phyloP scores from a whole-genome alignment of 2,113 vertebrate species.

The Hyla sarda region DNA sequence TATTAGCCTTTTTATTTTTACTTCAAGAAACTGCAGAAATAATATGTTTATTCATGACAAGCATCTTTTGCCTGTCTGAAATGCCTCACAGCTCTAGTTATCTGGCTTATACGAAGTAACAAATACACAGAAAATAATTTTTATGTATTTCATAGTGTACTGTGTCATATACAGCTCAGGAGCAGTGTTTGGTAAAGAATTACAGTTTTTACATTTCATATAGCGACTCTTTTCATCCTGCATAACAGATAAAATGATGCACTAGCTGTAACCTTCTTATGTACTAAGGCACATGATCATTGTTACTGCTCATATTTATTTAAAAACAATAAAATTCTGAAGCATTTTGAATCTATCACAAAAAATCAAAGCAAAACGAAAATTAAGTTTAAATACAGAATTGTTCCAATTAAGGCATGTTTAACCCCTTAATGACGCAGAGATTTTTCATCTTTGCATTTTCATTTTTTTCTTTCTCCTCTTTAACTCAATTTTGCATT shows the following conservation, averaged over 20 bases:
- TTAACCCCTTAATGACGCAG: too few species aligned
- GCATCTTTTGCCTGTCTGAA: conserved; percentile 50
- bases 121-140: conserved; percentile 37
- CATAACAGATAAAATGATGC: background rate
- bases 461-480: too few species aligned
- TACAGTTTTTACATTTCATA: conserved; percentile 12
- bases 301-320: background rate
- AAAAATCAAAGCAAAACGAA: too few species aligned
- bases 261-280: background rate
- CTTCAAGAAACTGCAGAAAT: background rate
- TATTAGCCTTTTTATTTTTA: conserved; percentile 20
- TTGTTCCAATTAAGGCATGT: too few species aligned
- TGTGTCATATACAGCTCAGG: conserved; percentile 24
- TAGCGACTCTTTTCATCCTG: background rate
- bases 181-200: conserved; percentile 29
- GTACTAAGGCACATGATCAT: background rate
- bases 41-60: conserved; percentile 32
- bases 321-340: background rate
- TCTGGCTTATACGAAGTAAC: conserved; percentile 45
- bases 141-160: conserved; percentile 20
- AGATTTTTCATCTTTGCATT: too few species aligned
- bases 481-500: too few species aligned
- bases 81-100: conserved; percentile 39
- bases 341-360: background rate
- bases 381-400: too few species aligned